Conservation (phyloP, 2,888 invertebrate genomes). For the Yponomeuta cagnagella region DNA sequence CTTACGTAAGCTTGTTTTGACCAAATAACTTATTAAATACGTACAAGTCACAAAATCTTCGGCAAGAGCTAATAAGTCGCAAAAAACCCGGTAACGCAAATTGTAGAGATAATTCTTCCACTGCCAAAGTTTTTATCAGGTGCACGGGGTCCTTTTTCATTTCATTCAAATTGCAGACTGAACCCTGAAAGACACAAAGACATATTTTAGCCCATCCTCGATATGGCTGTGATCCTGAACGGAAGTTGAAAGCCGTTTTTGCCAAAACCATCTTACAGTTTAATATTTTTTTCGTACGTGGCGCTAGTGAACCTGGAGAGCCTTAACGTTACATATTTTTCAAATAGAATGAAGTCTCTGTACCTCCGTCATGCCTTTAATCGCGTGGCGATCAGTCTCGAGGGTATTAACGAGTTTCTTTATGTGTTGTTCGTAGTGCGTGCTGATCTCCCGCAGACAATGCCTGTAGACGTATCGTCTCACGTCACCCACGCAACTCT, state of each 20-base stretch:
- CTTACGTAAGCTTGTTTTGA: neutral
- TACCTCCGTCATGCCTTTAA: slow-evolving; percentile 40
- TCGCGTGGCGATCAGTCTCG: slow-evolving; percentile 36
- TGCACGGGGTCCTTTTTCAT: slow-evolving; percentile 44
- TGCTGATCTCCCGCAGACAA: slow-evolving; percentile 42
- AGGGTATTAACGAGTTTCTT: slow-evolving; percentile 39
- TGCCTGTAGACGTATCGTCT: slow-evolving; percentile 29
- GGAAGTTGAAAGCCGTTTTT: neutral
- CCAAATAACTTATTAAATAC: slow-evolving; percentile 15
- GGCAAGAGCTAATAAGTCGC: slow-evolving; percentile 40
- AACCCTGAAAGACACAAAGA: slow-evolving; percentile 31
- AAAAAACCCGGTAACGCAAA: slow-evolving; percentile 52
- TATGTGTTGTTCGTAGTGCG: slow-evolving; percentile 36
- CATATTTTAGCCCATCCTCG: neutral
- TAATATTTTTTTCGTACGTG: too few species aligned
- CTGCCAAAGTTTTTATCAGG: slow-evolving; percentile 43
- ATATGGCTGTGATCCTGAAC: neutral
- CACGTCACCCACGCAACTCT: slow-evolving; percentile 15
- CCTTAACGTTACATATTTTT: neutral
- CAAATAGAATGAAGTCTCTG: neutral
- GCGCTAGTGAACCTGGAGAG: neutral
- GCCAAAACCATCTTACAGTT: too few species aligned
- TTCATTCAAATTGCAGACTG: slow-evolving; percentile 39
- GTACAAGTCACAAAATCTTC: slow-evolving; percentile 36
- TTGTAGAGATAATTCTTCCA: slow-evolving; percentile 44